Percentiles rank a stretch among this genome's conserved stretches.
Evolutionary conservation across 2,888 invertebrate genomes (phyloP).

Genomic region (Drosophila flavopinicola): DNA sequence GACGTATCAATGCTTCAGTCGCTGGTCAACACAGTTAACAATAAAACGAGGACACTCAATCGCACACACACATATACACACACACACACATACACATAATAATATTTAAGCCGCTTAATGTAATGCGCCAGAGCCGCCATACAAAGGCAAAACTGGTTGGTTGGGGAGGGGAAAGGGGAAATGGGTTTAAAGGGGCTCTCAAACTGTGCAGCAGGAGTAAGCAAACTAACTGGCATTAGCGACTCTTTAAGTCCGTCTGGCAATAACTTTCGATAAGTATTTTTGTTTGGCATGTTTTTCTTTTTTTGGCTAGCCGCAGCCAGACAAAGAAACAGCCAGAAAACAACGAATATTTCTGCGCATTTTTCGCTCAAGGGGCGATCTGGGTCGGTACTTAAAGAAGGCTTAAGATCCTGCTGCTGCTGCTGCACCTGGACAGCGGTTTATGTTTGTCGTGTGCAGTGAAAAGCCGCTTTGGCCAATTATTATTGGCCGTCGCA

Average conservation of each 20-base stretch:
- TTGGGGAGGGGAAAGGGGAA: background rate
- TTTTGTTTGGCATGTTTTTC: background rate
- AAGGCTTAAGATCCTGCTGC: slow-evolving; percentile 27
- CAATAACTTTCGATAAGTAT: slow-evolving; percentile 41
- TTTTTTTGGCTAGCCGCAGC: slow-evolving; percentile 5
- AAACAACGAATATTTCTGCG: background rate
- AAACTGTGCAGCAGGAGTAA: background rate
- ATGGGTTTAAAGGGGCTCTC: background rate
- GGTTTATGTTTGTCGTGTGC: slow-evolving; percentile 32
- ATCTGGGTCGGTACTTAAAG: slow-evolving; percentile 16
- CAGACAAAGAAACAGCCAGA: slow-evolving; percentile 20
- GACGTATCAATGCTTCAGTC: slow-evolving; percentile 15
- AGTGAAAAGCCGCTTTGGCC: slow-evolving; percentile 64
- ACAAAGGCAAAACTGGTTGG: slow-evolving; percentile 19
- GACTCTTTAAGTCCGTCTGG: slow-evolving; percentile 35
- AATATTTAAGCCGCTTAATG: slow-evolving; percentile 44
- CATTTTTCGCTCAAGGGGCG: background rate
- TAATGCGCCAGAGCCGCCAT: slow-evolving; percentile 25
- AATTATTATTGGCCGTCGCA: slow-evolving; percentile 65
- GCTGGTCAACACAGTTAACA: slow-evolving; percentile 13
- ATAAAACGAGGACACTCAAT: slow-evolving; percentile 15
- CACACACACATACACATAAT: background rate
- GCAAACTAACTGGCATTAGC: slow-evolving; percentile 40
- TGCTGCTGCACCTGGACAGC: slow-evolving; percentile 22
- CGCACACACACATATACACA: slow-evolving; percentile 4